Evolutionary conservation across 1,140 invertebrate species (phyloP).

Genomic region (Acyrthosiphon pisum): DNA sequence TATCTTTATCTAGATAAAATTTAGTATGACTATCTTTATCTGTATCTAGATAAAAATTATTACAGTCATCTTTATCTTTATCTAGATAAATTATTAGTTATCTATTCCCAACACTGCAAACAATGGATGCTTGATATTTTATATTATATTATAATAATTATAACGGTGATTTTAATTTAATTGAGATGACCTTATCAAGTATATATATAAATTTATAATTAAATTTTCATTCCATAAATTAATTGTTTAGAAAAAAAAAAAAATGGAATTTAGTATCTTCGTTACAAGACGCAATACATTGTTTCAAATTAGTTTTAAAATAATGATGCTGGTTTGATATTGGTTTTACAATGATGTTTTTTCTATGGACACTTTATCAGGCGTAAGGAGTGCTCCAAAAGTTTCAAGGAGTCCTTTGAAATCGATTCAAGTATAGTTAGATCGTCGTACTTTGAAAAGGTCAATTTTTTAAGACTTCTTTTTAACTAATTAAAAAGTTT

Average conservation of each 20-base stretch:
- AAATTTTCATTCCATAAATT: neutral
- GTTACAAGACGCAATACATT: neutral
- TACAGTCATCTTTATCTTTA: no score
- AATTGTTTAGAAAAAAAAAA: no score
- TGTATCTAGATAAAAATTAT: no score
- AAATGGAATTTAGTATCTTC: neutral
- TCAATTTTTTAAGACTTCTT: neutral
- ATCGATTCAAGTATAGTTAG: neutral
- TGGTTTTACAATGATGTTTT: conserved; percentile 6
- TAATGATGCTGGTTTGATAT: neutral
- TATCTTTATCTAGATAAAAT: no score
- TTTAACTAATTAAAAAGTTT: neutral
- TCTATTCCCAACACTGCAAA: no score
- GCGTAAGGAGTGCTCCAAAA: neutral
- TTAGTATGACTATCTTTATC: no score
- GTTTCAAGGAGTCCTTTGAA: neutral
- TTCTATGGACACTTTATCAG: neutral
- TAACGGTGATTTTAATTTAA: neutral
- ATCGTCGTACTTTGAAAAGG: neutral
- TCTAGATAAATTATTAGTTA: no score
- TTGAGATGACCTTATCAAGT: neutral
- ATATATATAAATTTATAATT: neutral
- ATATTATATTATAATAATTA: neutral
- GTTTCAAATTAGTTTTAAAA: conserved; percentile 8
- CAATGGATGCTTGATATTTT: neutral